Evolutionary conservation across 2,797 vertebrate species (phyloP), one percentile per base, ranked within the genome.

Genomic region (Rousettus madagascariensis): DNA sequence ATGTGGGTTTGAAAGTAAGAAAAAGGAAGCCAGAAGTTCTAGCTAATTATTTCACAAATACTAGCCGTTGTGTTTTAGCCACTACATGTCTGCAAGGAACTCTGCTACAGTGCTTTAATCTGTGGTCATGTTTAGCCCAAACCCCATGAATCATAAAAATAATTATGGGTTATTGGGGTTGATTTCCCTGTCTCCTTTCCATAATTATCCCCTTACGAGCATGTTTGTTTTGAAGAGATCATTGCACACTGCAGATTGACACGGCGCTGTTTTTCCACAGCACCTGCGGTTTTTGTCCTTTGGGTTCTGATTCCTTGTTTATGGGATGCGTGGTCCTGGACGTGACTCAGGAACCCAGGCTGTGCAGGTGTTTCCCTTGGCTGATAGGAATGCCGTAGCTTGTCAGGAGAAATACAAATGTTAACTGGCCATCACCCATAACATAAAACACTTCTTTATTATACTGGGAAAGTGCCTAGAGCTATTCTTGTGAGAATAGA

Each of bases 281-380:
- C 97, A 98, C 97, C 97, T 98, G 97, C 96, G 96, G 41, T 59
- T 95, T 96, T 93, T 74, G 63, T 93, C 61, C 90, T 82, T 97
- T 95, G 97, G 95, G 96, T 93, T 94, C 95, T 6, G 91, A 53
- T 84, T 95, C 63, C 83, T 89, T 97, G 97, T 97, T 98, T 97
- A 96, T 97, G 95, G 85, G 95, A 92, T 96, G 88, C 10, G 66
- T 36, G 83, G 63, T 89, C 93, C 46, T 87, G 94, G 94, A 46
- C 75, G 46, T 95, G 87, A 46, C 33, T 19, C 43, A 82, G 92
- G 96, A 95, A 96, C 84, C 63, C 0, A 4, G 90, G 79, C 90
- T 8, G 2, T 91, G 96, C 98, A 98, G 98, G 97, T 98, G 98
- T 97, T 98, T 98, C 98, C 97, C 96, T 96, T 97, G 97, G 95